Percentiles rank a stretch among this genome's conserved stretches.
These are phyloP conservation scores for Osmerus eperlanus DNA, from an alignment of 2,113 vertebrate species.

Conservation along the genomic window DNA sequence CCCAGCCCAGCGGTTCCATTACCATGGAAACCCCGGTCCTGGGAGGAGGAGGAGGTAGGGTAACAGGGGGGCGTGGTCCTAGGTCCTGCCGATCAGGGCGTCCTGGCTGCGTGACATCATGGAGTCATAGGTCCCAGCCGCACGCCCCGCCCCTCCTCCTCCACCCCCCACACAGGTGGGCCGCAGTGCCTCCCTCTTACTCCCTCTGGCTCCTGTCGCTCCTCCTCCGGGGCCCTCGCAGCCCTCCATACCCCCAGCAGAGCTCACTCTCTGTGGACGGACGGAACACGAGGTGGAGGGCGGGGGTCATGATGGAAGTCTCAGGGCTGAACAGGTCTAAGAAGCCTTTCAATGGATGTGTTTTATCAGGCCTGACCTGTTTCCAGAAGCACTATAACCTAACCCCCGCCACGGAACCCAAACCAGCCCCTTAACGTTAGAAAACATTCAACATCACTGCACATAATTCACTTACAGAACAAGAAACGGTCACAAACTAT, in stretches of 20 bases:
- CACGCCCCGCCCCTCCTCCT: slow-evolving; percentile 13
- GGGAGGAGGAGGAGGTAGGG: neutral
- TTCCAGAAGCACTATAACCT: too few species aligned
- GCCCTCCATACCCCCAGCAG: slow-evolving; percentile 68
- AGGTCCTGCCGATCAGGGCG: slow-evolving; percentile 41
- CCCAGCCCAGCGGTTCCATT: slow-evolving; percentile 27
- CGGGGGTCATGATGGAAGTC: slow-evolving; percentile 49
- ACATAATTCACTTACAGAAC: too few species aligned
- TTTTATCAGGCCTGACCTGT: too few species aligned
- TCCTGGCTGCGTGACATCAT: slow-evolving; percentile 44
- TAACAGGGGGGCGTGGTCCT: slow-evolving; percentile 1
- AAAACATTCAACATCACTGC: too few species aligned
- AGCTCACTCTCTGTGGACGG: slow-evolving; percentile 82
- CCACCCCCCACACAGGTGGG: slow-evolving; percentile 39
- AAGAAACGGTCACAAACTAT: too few species aligned
- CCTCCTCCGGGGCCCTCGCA: slow-evolving; percentile 67
- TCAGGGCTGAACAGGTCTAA: neutral
- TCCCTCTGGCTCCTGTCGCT: slow-evolving; percentile 50
- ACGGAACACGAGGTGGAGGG: slow-evolving; percentile 36
- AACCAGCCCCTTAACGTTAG: too few species aligned
- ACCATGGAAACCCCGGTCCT: slow-evolving; percentile 52
- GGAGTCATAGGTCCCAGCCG: slow-evolving; percentile 49
- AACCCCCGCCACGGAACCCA: too few species aligned
- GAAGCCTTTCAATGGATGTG: too few species aligned
- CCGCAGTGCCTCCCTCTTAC: slow-evolving; percentile 44